Evolutionary conservation across 2,113 vertebrate genomes (phyloP).

Genomic region (Clinocottus analis): DNA sequence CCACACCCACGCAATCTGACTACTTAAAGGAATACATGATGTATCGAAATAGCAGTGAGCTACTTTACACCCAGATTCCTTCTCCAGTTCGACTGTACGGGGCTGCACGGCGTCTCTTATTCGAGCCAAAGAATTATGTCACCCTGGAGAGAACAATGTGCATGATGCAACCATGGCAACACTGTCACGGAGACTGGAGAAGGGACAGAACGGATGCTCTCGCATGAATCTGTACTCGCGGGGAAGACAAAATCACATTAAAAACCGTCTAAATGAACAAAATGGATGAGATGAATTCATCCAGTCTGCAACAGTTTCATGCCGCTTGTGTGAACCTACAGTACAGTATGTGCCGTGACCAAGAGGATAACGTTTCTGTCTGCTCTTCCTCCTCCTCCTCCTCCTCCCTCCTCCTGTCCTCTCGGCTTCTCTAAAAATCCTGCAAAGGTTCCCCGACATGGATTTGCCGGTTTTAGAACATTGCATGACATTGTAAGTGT

Average conservation of each 20-base stretch:
- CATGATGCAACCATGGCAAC: slow-evolving; percentile 64
- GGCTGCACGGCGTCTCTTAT: slow-evolving; percentile 10
- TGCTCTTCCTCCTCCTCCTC: slow-evolving; percentile 29
- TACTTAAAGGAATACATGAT: neutral
- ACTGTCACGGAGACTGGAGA: slow-evolving; percentile 34
- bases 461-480: slow-evolving; percentile 36
- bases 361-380: slow-evolving; percentile 63
- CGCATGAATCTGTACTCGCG: slow-evolving; percentile 32
- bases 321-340: slow-evolving; percentile 54
- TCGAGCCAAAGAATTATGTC: slow-evolving; percentile 50
- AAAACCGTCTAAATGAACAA: slow-evolving; percentile 37
- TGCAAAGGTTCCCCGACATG: slow-evolving; percentile 14
- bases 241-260: slow-evolving; percentile 36
- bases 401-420: slow-evolving; percentile 13
- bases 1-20: no score
- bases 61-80: no score
- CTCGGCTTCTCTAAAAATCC: slow-evolving; percentile 42
- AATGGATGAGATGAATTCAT: slow-evolving; percentile 51
- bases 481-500: neutral
- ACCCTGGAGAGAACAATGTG: slow-evolving; percentile 57
- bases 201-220: slow-evolving; percentile 39
- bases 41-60: neutral
- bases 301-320: slow-evolving; percentile 53
- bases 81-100: slow-evolving; percentile 11
- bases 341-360: slow-evolving; percentile 52